Conservation (phyloP, 2,113 vertebrate species). For the Fulica atra region DNA sequence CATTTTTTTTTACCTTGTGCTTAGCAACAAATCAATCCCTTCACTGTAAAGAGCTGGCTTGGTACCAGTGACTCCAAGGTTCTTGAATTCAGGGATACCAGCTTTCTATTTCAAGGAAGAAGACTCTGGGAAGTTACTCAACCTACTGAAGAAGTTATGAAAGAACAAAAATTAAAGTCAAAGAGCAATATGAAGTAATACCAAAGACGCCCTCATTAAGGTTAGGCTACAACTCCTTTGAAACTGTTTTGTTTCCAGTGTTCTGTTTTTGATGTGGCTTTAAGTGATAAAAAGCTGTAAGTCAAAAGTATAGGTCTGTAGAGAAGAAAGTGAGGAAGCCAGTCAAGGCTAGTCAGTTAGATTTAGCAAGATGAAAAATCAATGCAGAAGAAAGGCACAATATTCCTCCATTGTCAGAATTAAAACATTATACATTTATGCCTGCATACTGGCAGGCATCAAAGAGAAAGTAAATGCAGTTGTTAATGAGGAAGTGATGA, state of each 20-base stretch:
- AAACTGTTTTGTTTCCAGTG: background rate
- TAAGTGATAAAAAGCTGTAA: background rate
- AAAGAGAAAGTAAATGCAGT: background rate
- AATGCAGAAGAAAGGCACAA: background rate
- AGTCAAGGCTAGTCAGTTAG: background rate
- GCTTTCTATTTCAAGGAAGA: slow-evolving; percentile 52
- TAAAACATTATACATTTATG: background rate
- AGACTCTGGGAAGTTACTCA: slow-evolving; percentile 22
- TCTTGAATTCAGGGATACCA: background rate
- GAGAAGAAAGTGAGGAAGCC: background rate
- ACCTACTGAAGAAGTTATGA: slow-evolving; percentile 10
- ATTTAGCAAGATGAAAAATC: background rate
- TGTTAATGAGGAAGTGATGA: background rate
- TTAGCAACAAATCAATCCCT: background rate
- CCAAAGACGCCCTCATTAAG: background rate
- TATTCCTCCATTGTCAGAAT: background rate
- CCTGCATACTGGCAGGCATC: background rate
- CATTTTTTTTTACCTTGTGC: background rate
- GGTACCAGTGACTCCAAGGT: background rate
- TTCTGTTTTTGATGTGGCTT: background rate
- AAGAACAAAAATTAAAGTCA: slow-evolving; percentile 30
- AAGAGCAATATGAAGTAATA: slow-evolving; percentile 37
- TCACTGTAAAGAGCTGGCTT: background rate
- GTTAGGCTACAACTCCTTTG: background rate
- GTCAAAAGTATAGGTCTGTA: background rate